Evolutionary conservation across 2,888 invertebrate genomes (phyloP).

Genomic region (Stenchaetothrips biformis): DNA sequence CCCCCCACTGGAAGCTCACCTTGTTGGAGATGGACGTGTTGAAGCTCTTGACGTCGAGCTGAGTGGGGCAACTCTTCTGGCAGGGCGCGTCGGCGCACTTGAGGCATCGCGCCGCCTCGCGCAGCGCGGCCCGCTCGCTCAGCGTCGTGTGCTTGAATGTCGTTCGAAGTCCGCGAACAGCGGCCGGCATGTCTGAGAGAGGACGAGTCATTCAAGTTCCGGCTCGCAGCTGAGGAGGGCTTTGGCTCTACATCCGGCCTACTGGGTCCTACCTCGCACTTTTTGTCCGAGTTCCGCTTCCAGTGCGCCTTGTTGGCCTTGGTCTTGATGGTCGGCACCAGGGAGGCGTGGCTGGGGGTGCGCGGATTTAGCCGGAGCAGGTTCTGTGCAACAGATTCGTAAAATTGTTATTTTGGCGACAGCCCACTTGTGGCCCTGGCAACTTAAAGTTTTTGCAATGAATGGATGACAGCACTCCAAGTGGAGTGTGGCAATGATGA

Average conservation of each 20-base stretch:
- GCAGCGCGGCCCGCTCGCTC: constrained; percentile 89
- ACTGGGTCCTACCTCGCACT: constrained; percentile 62
- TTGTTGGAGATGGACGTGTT: constrained; percentile 95
- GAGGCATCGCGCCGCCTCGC: constrained; percentile 81
- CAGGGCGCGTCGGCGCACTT: constrained; percentile 96
- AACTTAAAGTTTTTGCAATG: too few relatives aligned
- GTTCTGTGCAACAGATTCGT: constrained; percentile 57
- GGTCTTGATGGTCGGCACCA: constrained; percentile 79
- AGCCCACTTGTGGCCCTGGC: too few relatives aligned
- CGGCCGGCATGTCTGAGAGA: constrained; percentile 65
- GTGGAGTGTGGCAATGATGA: too few relatives aligned
- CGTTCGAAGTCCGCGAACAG: constrained; percentile 10
- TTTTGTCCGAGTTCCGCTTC: constrained; percentile 87
- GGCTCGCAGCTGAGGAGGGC: not conserved
- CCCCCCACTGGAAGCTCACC: too few relatives aligned
- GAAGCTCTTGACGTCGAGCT: constrained; percentile 93
- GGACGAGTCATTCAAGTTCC: too few relatives aligned
- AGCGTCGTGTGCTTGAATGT: constrained; percentile 83
- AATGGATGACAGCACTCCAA: too few relatives aligned
- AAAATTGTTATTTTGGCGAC: too few relatives aligned
- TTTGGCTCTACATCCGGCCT: too few relatives aligned
- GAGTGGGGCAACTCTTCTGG: constrained; percentile 97
- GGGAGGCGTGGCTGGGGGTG: constrained; percentile 66
- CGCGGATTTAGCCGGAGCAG: constrained; percentile 80
- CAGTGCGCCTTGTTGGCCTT: constrained; percentile 87